Conservation (phyloP, 2,113 vertebrate genomes). For the Choloepus hoffmanni region DNA sequence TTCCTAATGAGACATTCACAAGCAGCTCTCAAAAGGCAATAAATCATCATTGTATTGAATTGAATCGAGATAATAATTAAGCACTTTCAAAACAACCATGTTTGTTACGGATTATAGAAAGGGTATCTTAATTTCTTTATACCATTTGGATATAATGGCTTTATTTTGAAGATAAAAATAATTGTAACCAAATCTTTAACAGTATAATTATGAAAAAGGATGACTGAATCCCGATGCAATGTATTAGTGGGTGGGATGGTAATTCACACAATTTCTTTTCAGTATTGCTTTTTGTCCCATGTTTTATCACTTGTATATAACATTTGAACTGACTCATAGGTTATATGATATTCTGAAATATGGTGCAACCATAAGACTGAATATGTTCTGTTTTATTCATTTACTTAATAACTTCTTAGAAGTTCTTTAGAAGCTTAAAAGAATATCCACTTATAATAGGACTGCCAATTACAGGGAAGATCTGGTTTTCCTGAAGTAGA, state of each 20-base stretch:
- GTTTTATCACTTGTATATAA: constrained; percentile 73
- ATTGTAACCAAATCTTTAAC: constrained; percentile 50
- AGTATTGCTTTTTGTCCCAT: constrained; percentile 70
- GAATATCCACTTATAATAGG: constrained; percentile 75
- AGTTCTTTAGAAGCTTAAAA: constrained; percentile 77
- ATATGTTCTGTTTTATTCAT: constrained; percentile 71
- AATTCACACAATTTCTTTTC: constrained; percentile 66
- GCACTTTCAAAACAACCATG: constrained; percentile 50
- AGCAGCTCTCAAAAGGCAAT: constrained; percentile 61
- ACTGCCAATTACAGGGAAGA: constrained; percentile 64
- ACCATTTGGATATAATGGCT: constrained; percentile 61
- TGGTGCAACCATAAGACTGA: constrained; percentile 52
- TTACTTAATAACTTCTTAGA: constrained; percentile 80
- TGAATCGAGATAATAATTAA: constrained; percentile 79
- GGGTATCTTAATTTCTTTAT: constrained; percentile 69
- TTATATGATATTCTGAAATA: constrained; percentile 78
- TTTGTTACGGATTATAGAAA: constrained; percentile 69
- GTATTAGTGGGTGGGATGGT: constrained; percentile 58
- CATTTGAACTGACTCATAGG: constrained; percentile 75
- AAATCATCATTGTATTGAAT: constrained; percentile 61
- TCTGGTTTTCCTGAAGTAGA: constrained; percentile 56
- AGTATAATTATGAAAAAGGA: constrained; percentile 63
- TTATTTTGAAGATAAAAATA: constrained; percentile 59
- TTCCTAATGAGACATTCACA: constrained; percentile 71
- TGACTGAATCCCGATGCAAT: constrained; percentile 55